Evolutionary conservation across 2,113 vertebrate species (phyloP).

Genomic region (Phrynosoma platyrhinos): DNA sequence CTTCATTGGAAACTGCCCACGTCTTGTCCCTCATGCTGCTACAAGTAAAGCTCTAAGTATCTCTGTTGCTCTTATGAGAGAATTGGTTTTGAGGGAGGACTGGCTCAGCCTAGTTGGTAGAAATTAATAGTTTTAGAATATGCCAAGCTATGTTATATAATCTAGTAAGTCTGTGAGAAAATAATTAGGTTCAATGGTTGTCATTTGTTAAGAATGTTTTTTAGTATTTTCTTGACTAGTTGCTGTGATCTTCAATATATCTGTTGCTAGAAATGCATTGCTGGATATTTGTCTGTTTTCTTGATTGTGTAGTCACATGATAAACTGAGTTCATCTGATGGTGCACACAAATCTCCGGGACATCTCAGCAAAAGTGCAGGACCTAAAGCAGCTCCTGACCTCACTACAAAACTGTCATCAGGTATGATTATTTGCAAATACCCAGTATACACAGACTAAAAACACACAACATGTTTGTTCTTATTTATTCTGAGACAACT

Average conservation of each 20-base stretch:
- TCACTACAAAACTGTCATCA: constrained; percentile 42
- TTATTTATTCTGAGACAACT: not conserved
- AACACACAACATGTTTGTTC: not conserved
- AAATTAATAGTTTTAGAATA: not conserved
- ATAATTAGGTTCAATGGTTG: not conserved
- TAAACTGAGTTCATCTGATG: constrained; percentile 63
- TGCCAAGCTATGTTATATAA: not conserved
- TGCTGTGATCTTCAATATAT: not conserved
- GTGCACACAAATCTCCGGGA: constrained; percentile 35
- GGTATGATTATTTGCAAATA: constrained; percentile 64
- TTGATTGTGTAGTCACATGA: constrained; percentile 50
- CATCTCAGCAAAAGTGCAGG: constrained; percentile 35
- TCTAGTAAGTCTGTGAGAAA: not conserved
- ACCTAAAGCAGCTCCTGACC: constrained; percentile 45
- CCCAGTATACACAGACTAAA: not conserved
- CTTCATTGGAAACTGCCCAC: not conserved
- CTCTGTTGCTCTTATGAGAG: not conserved
- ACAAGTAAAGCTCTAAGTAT: not conserved
- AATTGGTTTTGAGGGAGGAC: not conserved
- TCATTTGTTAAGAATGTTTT: not conserved
- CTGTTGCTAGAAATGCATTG: constrained; percentile 11
- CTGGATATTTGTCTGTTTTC: constrained; percentile 15
- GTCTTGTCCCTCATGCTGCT: not conserved
- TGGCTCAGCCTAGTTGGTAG: not conserved
- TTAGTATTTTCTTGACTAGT: too few relatives aligned